Conservation (phyloP, 1,140 invertebrate species). For the Littorina saxatilis region DNA sequence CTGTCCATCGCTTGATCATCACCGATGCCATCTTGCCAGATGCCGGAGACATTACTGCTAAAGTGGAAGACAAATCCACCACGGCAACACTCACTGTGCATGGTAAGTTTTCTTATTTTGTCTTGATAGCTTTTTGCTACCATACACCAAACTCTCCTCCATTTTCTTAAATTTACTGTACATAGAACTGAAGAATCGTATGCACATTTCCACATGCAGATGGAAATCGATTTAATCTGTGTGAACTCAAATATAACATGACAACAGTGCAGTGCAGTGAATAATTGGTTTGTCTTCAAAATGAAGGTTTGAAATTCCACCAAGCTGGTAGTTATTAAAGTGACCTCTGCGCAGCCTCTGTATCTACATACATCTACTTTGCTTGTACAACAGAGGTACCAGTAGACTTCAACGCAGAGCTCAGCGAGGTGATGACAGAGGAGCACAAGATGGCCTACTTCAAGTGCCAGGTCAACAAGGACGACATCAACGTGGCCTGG, state of each 20-base stretch:
- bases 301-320: no score
- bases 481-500: conserved; percentile 70
- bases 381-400: conserved; percentile 72
- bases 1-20: conserved; percentile 67
- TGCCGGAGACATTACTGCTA: conserved; percentile 66
- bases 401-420: conserved; percentile 63
- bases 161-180: no score
- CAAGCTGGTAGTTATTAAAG: no score
- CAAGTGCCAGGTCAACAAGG: conserved; percentile 68
- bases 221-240: no score
- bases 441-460: conserved; percentile 67
- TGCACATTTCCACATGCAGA: no score
- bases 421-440: conserved; percentile 63
- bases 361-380: no score
- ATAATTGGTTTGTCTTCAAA: no score
- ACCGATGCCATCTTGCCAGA: conserved; percentile 67
- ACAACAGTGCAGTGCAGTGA: no score
- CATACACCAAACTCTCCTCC: no score
- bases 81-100: conserved; percentile 66
- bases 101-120: conserved; percentile 54
- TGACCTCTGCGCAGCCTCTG: no score
- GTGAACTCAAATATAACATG: no score
- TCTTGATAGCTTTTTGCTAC: not conserved
- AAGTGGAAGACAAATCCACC: conserved; percentile 67
- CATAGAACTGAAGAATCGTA: no score